phyloP scores from a whole-genome alignment of 2,797 vertebrate genomes.

The Sylvia borin region DNA sequence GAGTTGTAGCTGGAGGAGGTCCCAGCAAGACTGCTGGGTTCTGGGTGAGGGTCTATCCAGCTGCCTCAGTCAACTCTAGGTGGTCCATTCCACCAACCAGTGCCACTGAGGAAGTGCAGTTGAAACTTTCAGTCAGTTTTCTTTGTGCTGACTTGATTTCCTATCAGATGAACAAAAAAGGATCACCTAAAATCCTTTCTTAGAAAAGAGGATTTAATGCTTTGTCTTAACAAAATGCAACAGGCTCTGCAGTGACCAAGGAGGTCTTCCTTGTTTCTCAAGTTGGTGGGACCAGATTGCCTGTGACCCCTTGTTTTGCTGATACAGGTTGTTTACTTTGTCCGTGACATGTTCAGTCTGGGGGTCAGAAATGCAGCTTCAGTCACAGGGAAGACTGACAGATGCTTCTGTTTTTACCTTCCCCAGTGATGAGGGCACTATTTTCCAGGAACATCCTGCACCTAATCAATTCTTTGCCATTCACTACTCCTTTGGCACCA shows the following conservation, averaged over 20 bases:
- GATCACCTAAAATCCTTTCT: not conserved
- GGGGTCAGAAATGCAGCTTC: not conserved
- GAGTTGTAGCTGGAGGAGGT: not conserved
- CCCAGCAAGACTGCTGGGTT: not conserved
- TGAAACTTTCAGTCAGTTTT: not conserved
- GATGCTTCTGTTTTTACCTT: not conserved
- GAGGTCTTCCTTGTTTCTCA: not conserved
- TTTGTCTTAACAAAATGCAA: not conserved
- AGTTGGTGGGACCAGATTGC: not conserved
- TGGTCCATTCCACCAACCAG: not conserved
- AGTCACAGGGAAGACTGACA: not conserved
- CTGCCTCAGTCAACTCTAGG: fast-evolving
- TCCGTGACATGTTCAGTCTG: not conserved
- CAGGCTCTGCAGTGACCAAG: no score
- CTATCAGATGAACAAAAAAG: not conserved
- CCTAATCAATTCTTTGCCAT: not conserved
- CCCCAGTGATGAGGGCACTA: not conserved
- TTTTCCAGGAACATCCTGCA: not conserved
- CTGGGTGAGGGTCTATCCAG: not conserved
- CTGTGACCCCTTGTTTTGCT: not conserved
- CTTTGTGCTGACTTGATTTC: not conserved
- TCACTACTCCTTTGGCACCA: fast-evolving
- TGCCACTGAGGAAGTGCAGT: not conserved
- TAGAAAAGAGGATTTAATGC: not conserved
- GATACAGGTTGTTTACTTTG: not conserved